Evolutionary conservation across 1,140 invertebrate genomes (phyloP).

Genomic region (Aleiodes sp.): DNA sequence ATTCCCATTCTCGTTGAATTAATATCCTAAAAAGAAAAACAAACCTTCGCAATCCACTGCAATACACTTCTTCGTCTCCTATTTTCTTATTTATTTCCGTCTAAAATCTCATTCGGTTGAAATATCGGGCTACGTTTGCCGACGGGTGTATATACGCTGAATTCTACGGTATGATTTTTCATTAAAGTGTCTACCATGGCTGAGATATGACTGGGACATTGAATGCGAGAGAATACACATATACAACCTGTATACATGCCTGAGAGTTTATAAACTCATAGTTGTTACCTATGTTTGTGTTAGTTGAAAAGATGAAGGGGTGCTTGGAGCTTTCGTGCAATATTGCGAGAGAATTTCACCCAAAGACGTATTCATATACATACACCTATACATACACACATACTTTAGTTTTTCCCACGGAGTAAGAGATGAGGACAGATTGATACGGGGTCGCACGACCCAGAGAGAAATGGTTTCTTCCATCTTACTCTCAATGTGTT

Average conservation of each 20-base stretch:
- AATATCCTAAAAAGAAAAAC: neutral
- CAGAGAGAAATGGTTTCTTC: slow-evolving; percentile 49
- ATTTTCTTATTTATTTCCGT: slow-evolving; percentile 63
- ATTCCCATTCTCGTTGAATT: neutral
- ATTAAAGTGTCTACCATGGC: slow-evolving; percentile 62
- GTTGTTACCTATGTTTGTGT: too few relatives aligned
- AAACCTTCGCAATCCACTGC: neutral
- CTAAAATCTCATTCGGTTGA: slow-evolving; percentile 64
- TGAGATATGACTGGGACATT: slow-evolving; percentile 65
- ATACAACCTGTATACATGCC: too few relatives aligned
- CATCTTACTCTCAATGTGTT: neutral
- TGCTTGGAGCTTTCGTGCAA: slow-evolving; percentile 50
- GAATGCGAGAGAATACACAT: slow-evolving; percentile 49
- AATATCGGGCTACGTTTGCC: slow-evolving; percentile 58
- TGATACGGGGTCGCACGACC: slow-evolving; percentile 46
- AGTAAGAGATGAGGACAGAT: slow-evolving; percentile 57
- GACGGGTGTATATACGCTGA: slow-evolving; percentile 41
- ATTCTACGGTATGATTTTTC: slow-evolving; percentile 65
- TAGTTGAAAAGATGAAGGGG: slow-evolving; percentile 31
- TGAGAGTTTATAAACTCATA: too few relatives aligned
- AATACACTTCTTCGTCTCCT: neutral
- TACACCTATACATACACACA: neutral
- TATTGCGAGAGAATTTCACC: slow-evolving; percentile 48
- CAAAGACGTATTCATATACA: too few relatives aligned
- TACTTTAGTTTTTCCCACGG: slow-evolving; percentile 53